A percentile compares a stretch with the other conserved stretches of the same genome.
Conservation (phyloP, 2,888 invertebrate genomes). For the Campoplex capitator region DNA sequence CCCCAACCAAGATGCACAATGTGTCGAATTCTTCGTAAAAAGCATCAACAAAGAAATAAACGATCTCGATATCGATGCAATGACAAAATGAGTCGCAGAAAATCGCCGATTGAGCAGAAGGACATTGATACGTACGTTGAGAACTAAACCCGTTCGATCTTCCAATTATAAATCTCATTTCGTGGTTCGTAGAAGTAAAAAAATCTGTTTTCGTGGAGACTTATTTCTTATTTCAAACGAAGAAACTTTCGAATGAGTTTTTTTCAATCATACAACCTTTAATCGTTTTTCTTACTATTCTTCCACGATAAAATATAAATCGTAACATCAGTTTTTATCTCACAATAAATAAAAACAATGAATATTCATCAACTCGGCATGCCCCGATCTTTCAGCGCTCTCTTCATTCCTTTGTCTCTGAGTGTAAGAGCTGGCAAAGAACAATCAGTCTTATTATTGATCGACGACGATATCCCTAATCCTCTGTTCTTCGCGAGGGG, state of each 20-base stretch:
- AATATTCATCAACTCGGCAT: conserved; percentile 57
- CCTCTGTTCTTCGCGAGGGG: conserved; percentile 75
- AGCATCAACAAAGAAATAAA: not conserved
- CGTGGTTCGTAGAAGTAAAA: no score
- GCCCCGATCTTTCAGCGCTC: conserved; percentile 37
- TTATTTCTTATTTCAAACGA: not conserved
- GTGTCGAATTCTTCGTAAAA: not conserved
- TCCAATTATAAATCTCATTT: no score
- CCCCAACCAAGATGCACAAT: not conserved
- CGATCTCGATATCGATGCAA: not conserved
- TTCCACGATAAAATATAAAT: conserved; percentile 17
- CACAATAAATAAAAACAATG: not conserved
- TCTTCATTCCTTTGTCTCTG: conserved; percentile 72
- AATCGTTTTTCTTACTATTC: not conserved
- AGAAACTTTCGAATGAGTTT: not conserved
- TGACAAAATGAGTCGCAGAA: not conserved
- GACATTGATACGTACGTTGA: not conserved
- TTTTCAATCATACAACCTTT: not conserved
- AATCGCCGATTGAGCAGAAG: not conserved
- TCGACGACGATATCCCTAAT: conserved; percentile 71
- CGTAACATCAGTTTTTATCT: not conserved
- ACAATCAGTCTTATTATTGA: conserved; percentile 71
- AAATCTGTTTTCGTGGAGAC: no score
- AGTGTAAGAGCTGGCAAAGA: conserved; percentile 76
- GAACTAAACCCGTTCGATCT: not conserved